phyloP scores from a whole-genome alignment of 2,888 invertebrate species.

The Andricus quercusramuli region DNA sequence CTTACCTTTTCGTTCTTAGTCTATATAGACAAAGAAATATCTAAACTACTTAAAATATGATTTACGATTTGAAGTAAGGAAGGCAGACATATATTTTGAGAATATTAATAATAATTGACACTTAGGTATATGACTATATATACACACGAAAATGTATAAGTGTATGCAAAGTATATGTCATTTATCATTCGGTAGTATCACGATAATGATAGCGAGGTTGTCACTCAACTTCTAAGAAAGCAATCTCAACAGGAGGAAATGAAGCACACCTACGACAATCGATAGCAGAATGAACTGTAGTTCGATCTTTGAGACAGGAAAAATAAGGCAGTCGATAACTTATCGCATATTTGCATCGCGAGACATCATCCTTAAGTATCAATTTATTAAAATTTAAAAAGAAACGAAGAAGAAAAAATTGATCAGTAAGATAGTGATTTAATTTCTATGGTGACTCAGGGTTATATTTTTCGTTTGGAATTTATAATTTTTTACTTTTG shows the following conservation, averaged over 20 bases:
- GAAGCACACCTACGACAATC: conserved; percentile 38
- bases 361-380: not conserved
- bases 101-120: conserved; percentile 6
- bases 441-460: not conserved
- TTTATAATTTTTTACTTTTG: not conserved
- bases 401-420: not conserved
- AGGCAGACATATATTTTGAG: not conserved
- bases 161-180: conserved; percentile 28
- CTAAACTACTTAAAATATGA: not conserved
- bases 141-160: not conserved
- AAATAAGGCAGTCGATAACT: conserved; percentile 6
- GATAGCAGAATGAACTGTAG: conserved; percentile 1
- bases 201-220: conserved; percentile 16
- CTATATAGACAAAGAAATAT: not conserved
- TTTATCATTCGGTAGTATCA: conserved; percentile 36
- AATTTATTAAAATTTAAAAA: not conserved
- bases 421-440: not conserved
- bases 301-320: conserved; percentile 19
- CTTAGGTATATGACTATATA: not conserved
- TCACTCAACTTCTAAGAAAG: conserved; percentile 47
- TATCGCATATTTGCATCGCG: not conserved
- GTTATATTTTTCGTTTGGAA: not conserved
- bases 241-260: conserved; percentile 51
- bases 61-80: not conserved
- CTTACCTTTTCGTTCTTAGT: no score